Base-by-base conservation (phyloP, 92 coral and sea anemone species). In the Blastomussa wellsi region DNA sequence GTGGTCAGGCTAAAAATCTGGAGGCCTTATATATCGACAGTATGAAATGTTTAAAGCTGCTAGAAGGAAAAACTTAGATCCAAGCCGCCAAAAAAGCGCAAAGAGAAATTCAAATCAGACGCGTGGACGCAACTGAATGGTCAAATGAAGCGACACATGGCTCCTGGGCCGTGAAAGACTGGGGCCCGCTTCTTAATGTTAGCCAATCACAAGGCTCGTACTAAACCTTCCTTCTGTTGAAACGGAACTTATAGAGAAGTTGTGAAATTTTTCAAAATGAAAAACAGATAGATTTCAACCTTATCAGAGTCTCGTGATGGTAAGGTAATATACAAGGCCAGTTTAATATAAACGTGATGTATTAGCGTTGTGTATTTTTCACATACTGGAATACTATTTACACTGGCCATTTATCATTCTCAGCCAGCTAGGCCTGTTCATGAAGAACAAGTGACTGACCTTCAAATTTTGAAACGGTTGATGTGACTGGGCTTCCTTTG, bases 61-160 rank as follows among this genome's bases (percentile, higher is more conserved):
- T 37, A 83, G 64, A 42, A 47, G 74, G 80, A 89, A 81, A 62
- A 84, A 59, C 51, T 75, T 74, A 77, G 79, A 88, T 72, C 83
- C 90, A 89, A 91, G 92, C 90, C 89, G 80, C 91, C 35, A 26
- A 52, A 73, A 57, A 16, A 83, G 47, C 52, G 57, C 57, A 42
- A 62, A 31, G 15, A 73, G 79, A 83, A 59, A 83, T 83, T 83
- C 74, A 83, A 83, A 83, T 60, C 38, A 33, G 83, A 94, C 98
- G 93, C 98, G 98, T 94, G 98, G 98, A 94, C 71, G 92, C 74
- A 88, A 94, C 65, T 92, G 95, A 94, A 94, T 94, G 98, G 98
- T 94, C 92, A 81, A 82, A 79, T 80, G 79, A 73, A 81, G 52
- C 80, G 89, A 94, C 98, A 89, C 95, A 94, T 92, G 93, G 92